Percentiles rank a stretch among this genome's conserved stretches.
phyloP scores from a whole-genome alignment of 2,888 invertebrate species.

The Geotrupes spiniger region DNA sequence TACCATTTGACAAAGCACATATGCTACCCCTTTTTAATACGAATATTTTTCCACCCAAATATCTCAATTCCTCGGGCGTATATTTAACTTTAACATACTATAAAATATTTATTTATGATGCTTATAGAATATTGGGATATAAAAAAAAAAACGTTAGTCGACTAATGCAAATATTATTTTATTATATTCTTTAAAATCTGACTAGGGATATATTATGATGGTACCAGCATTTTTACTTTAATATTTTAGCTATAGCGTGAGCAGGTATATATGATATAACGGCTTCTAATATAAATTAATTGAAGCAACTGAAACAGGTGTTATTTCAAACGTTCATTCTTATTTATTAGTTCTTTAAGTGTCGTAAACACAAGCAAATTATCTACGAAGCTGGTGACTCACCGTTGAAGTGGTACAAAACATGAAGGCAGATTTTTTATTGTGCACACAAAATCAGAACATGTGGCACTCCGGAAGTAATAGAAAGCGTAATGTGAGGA shows the following conservation, averaged over 20 bases:
- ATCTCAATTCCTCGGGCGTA: too few species aligned
- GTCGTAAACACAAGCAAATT: too few species aligned
- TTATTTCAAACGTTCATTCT: too few species aligned
- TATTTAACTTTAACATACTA: too few species aligned
- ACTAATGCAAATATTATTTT: too few species aligned
- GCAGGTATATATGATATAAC: slow-evolving; percentile 27
- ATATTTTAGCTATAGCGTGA: slow-evolving; percentile 27
- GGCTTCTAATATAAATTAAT: slow-evolving; percentile 13
- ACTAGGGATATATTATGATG: slow-evolving; percentile 26
- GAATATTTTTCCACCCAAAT: not conserved
- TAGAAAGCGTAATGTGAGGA: slow-evolving; percentile 23
- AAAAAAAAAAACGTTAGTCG: too few species aligned
- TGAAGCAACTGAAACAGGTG: not conserved
- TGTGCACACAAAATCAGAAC: slow-evolving; percentile 30
- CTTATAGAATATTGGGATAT: too few species aligned
- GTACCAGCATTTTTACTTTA: slow-evolving; percentile 33
- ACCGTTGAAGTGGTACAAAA: too few species aligned
- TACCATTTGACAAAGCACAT: slow-evolving; percentile 33
- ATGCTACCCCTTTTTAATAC: slow-evolving; percentile 37
- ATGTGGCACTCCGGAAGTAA: slow-evolving; percentile 35
- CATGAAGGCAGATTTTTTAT: too few species aligned
- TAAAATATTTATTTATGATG: too few species aligned
- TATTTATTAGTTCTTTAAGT: too few species aligned
- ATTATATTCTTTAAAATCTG: slow-evolving; percentile 17
- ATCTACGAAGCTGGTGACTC: too few species aligned